Conservation (phyloP, 2,113 vertebrate species). For the Pogonocichla stellata region DNA sequence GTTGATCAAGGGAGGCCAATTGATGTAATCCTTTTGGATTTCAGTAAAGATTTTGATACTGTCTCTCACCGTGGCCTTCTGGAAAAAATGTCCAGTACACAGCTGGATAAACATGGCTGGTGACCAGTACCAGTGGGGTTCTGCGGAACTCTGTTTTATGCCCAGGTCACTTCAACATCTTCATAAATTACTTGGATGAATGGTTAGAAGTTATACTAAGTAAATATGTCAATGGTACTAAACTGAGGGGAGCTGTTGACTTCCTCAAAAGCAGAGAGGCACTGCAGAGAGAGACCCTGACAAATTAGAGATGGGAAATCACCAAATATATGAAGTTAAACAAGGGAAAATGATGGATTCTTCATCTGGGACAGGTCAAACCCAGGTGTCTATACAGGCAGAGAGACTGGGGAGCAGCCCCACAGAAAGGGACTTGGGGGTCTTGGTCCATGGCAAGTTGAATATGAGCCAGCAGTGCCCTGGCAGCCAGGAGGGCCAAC, state of each 20-base stretch:
- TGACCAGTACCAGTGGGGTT: no score
- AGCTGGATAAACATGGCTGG: neutral
- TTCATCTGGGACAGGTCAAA: neutral
- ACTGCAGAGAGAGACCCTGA: neutral
- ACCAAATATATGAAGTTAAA: neutral
- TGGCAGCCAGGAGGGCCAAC: neutral
- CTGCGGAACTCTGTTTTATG: neutral
- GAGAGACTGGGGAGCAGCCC: neutral
- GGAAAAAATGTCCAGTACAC: neutral
- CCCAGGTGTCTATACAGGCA: rapidly evolving
- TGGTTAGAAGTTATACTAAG: neutral
- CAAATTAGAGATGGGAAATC: neutral
- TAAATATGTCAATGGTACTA: neutral
- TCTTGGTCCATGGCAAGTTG: neutral
- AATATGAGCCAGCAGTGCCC: rapidly evolving
- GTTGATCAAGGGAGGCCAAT: neutral
- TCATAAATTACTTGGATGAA: neutral
- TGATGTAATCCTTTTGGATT: neutral
- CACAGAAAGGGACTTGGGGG: rapidly evolving
- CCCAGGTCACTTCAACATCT: neutral
- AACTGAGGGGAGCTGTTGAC: neutral
- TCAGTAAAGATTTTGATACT: neutral
- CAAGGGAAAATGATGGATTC: neutral
- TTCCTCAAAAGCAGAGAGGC: rapidly evolving
- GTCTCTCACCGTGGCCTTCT: neutral